Evolutionary conservation across 2,797 vertebrate species (phyloP), one percentile per base, ranked within the genome.

Genomic region (Sphaeramia orbicularis): DNA sequence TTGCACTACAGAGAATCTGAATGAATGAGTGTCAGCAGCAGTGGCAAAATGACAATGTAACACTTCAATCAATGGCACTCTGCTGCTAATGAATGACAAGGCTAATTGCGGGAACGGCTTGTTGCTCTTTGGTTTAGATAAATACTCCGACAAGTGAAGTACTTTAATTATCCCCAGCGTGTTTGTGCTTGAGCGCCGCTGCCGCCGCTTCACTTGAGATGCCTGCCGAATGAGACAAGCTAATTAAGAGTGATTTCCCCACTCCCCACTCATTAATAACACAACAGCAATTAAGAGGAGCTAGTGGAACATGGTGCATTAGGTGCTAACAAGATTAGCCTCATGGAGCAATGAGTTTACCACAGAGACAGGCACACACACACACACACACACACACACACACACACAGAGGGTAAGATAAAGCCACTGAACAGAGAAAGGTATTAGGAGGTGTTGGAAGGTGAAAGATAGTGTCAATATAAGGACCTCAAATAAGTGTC

Each of bases 201-300:
- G 77, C 94, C 94, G 89, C 94, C 30, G 81, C 81, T 84, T 83
- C 87, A 84, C 84, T 96, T 92, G 94, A 95, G 95, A 95, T 94
- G 94, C 91, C 95, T 95, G 94, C 95, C 91, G 95, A 96, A 97
- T 94, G 95, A 95, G 93, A 95, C 95, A 94, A 96, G 96, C 95
- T 97, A 97, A 98, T 97, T 97, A 96, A 95, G 95, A 97, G 96
- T 95, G 71, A 97, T 97, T 96, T 93, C 96, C 95, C 94, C 91
- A 83, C 95, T 95, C 90, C 81, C 94, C 94, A 94, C 96, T 97
- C 97, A 98, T 97, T 97, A 97, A 97, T 96, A 97, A 96, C 95
- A 96, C 95, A 96, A 95, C 96, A 93, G 94, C 96, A 97, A 97
- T 98, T 96, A 98, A 91, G 94, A 94, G 94, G 76, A 96, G 95